Conservation (phyloP, 2,797 vertebrate species). For the Poeciliopsis gracilis region DNA sequence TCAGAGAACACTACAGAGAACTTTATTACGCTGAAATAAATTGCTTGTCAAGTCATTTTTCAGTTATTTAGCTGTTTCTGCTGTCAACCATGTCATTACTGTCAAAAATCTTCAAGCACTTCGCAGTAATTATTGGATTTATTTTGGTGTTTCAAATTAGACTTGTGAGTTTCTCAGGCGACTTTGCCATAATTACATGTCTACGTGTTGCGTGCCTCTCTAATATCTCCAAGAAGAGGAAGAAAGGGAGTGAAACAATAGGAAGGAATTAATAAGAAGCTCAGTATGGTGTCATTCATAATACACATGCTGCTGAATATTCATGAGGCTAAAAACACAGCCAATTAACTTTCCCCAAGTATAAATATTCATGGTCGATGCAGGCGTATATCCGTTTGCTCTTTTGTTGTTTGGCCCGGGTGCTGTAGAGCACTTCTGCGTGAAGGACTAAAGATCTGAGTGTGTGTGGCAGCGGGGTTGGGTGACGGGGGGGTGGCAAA, state of each 20-base stretch:
- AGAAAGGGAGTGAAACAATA: conserved; percentile 27
- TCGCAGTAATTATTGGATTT: conserved; percentile 44
- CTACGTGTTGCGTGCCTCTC: conserved; percentile 15
- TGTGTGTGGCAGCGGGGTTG: conserved; percentile 1
- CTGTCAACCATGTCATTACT: conserved; percentile 24
- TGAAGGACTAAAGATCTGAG: conserved; percentile 47
- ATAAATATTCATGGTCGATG: conserved; percentile 80
- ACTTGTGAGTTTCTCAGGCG: conserved; percentile 30
- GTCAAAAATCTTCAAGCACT: conserved; percentile 25
- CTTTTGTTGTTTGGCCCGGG: conserved; percentile 76
- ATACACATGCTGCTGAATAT: conserved; percentile 78
- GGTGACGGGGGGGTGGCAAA: not conserved
- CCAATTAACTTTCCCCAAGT: conserved; percentile 83
- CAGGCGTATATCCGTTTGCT: conserved; percentile 77
- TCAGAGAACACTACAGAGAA: conserved; percentile 4
- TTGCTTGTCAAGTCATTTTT: conserved; percentile 19
- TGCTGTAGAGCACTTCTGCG: conserved; percentile 54
- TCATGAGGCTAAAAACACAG: conserved; percentile 79
- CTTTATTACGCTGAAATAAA: conserved; percentile 25
- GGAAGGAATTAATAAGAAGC: conserved; percentile 66
- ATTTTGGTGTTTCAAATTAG: conserved; percentile 33
- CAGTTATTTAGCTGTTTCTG: conserved; percentile 24
- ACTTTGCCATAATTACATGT: conserved; percentile 61
- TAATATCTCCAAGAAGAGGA: conserved; percentile 19
- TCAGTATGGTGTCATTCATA: conserved; percentile 64